A percentile compares a stretch with the other conserved stretches of the same genome.
These are phyloP conservation scores for Phalera bucephala DNA, from an alignment of 2,888 invertebrate species.

Conservation along the genomic window DNA sequence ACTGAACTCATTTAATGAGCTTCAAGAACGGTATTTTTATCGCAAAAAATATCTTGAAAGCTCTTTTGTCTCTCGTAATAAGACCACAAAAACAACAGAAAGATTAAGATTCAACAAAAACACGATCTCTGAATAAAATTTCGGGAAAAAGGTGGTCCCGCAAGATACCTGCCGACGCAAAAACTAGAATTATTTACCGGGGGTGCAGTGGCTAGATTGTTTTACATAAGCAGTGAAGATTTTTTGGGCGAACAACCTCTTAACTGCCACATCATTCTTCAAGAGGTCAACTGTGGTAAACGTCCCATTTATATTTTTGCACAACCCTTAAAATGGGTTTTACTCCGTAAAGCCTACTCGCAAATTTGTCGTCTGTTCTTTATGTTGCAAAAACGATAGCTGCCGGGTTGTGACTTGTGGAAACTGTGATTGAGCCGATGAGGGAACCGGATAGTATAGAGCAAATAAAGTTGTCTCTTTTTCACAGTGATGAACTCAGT, in stretches of 20 bases:
- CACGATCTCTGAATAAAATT: neutral
- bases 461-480: too few species aligned
- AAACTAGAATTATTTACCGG: conserved; percentile 15
- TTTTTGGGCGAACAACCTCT: conserved; percentile 33
- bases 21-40: neutral
- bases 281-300: conserved; percentile 32
- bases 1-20: neutral
- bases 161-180: conserved; percentile 1
- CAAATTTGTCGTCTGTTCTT: conserved; percentile 21
- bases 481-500: too few species aligned
- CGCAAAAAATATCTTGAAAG: neutral
- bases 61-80: neutral
- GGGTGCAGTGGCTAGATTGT: conserved; percentile 16
- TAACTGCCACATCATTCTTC: conserved; percentile 41
- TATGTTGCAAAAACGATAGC: conserved; percentile 5
- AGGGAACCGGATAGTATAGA: too few species aligned
- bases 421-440: neutral
- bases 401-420: neutral
- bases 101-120: neutral
- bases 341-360: conserved; percentile 21
- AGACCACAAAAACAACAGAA: neutral
- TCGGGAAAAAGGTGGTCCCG: neutral
- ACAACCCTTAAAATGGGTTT: conserved; percentile 26
- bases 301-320: conserved; percentile 46
- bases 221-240: conserved; percentile 20